Base-by-base conservation (phyloP, 1,140 invertebrate species). In the Gerris buenoi region DNA sequence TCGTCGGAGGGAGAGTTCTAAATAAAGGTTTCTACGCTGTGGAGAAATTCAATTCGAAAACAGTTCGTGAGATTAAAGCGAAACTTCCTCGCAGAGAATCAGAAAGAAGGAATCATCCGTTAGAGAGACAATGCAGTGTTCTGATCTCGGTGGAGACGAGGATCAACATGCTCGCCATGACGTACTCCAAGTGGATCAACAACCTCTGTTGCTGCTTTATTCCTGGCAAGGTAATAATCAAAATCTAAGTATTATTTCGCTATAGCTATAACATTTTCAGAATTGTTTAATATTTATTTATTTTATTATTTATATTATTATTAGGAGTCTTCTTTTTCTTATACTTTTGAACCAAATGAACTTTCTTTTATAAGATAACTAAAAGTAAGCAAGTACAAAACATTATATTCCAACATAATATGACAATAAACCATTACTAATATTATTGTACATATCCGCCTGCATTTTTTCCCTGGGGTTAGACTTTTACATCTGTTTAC, bases 81-180 rank as follows among this genome's bases (percentile, higher is more conserved):
- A 84, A 91, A 73, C 75, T 97, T 65, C 93, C 93, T 2, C 78
- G 92, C 18, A 79, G 93, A 67, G 93, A 95, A 79, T 95, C 92
- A 0, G 92, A 95, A 75, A 79, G 93, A 73, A 84, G 87, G 76
- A 86, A 84, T 74, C 93, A 96, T 77, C 86, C 86, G 1, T 76
- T 95, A 28, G 85, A 91, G 1, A 80, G 90, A 57, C 91, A 95
- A 77, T 89, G 87, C 71, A 92, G 95, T 73, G 91, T 95, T 65
- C 79, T 96, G 22, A 90, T 89, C 25, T 91, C 90, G 0, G 86
- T 96, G 61, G 93, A 95, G 78, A 95, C 93, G 0, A 79, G 93
- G 25, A 84, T 96, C 25, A 94, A 91, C 0, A 89, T 95, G 84
- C 80, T 95, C 2, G 88, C 87, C 5, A 95, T 95, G 91, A 95